Conservation (phyloP, 2,888 invertebrate genomes). For the Pseudanteris insignis region DNA sequence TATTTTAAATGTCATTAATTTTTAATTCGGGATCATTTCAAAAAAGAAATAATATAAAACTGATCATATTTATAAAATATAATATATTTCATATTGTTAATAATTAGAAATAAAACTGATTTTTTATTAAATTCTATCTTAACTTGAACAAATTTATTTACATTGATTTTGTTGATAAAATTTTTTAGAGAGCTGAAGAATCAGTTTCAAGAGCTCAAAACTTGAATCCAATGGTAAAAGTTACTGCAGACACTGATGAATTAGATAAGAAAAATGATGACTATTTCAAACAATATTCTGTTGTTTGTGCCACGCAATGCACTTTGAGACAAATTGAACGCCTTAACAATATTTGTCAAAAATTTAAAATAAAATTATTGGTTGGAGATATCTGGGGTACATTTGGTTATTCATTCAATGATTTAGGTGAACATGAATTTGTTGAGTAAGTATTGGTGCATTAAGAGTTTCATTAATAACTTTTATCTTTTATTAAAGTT, state of each 20-base stretch:
- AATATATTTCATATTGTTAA: too few species aligned
- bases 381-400: conserved; percentile 93
- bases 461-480: too few species aligned
- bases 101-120: too few species aligned
- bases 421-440: conserved; percentile 85
- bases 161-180: too few species aligned
- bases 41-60: too few species aligned
- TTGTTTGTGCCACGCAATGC: conserved; percentile 84
- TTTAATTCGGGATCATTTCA: too few species aligned
- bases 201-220: conserved; percentile 81
- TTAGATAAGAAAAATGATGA: conserved; percentile 75
- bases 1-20: too few species aligned
- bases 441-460: conserved; percentile 79
- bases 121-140: too few species aligned
- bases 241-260: conserved; percentile 74
- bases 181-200: conserved; percentile 79
- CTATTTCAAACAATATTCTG: conserved; percentile 81
- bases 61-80: too few species aligned
- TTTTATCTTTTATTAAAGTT: too few species aligned
- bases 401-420: conserved; percentile 90
- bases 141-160: too few species aligned
- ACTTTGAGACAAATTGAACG: conserved; percentile 76
- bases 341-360: conserved; percentile 80
- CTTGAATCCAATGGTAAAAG: conserved; percentile 93
- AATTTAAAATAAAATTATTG: conserved; percentile 82